phyloP scores from a whole-genome alignment of 2,888 invertebrate species.

The Dusona sp. region DNA sequence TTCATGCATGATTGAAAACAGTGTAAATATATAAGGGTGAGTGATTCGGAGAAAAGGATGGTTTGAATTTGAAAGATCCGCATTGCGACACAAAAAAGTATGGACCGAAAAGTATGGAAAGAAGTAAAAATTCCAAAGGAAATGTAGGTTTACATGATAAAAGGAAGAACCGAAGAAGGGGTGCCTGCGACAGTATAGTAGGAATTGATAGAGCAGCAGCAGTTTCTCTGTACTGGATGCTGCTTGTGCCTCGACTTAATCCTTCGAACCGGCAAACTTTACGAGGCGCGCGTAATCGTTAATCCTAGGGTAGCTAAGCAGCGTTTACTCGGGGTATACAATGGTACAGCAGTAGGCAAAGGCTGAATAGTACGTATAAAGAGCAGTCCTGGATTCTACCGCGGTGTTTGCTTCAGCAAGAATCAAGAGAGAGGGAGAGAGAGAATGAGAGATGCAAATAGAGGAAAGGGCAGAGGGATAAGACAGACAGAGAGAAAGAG shows the following conservation, averaged over 20 bases:
- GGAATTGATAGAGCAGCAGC: conserved; percentile 39
- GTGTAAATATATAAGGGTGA: neutral
- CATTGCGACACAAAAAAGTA: conserved; percentile 17
- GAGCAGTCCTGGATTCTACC: conserved; percentile 36
- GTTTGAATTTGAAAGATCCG: neutral
- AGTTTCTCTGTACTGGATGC: conserved; percentile 38
- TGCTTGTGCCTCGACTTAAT: conserved; percentile 64
- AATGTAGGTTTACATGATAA: neutral
- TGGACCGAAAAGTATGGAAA: neutral
- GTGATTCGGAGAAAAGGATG: neutral
- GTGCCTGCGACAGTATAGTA: conserved; percentile 17
- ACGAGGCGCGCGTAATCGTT: conserved; percentile 75
- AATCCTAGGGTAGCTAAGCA: conserved; percentile 71
- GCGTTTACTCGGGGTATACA: conserved; percentile 61
- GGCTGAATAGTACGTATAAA: conserved; percentile 28
- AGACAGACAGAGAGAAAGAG: neutral
- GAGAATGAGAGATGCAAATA: neutral
- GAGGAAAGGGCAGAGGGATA: neutral
- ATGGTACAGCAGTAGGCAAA: conserved; percentile 36
- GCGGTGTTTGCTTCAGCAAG: conserved; percentile 37
- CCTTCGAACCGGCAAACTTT: conserved; percentile 74
- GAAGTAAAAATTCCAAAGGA: neutral
- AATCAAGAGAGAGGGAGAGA: conserved; percentile 6
- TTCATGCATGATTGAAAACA: neutral
- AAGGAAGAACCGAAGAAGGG: conserved; percentile 30